phyloP scores from a whole-genome alignment of 37 sponge, comb jelly and placozoan species.

The Chondrosia reniformis region DNA sequence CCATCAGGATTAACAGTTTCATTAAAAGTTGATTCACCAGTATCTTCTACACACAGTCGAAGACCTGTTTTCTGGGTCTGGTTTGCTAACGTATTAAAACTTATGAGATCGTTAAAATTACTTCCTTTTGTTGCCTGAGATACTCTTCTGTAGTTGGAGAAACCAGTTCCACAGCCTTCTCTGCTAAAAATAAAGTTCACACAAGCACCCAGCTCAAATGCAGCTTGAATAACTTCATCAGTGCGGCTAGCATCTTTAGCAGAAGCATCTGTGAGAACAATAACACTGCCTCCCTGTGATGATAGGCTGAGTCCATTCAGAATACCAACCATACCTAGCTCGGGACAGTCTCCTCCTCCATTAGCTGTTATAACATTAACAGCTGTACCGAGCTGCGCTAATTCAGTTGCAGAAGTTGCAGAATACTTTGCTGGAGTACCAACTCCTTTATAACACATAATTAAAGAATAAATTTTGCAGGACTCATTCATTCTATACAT shows the following conservation, averaged over 20 bases:
- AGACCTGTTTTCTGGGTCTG: background rate
- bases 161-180: conserved; percentile 4
- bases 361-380: conserved; percentile 14
- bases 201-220: background rate
- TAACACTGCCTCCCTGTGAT: background rate
- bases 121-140: conserved; percentile 7
- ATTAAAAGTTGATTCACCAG: too few species aligned
- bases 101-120: background rate
- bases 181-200: conserved; percentile 11
- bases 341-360: conserved; percentile 38
- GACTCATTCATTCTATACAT: background rate
- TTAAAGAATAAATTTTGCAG: background rate
- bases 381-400: background rate
- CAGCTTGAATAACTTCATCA: background rate
- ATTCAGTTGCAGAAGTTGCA: background rate
- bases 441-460: background rate
- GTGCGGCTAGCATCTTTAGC: background rate
- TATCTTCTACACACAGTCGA: background rate
- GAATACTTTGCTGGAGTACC: conserved; percentile 12
- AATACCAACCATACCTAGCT: conserved; percentile 30
- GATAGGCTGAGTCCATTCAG: conserved; percentile 21
- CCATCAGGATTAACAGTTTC: background rate
- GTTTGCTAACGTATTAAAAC: background rate
- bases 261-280: conserved; percentile 36
- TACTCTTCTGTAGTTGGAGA: background rate